Percentiles rank a stretch among this genome's conserved stretches.
These are phyloP conservation scores for Amiota mariae DNA, from an alignment of 2,888 invertebrate genomes.

Conservation along the genomic window DNA sequence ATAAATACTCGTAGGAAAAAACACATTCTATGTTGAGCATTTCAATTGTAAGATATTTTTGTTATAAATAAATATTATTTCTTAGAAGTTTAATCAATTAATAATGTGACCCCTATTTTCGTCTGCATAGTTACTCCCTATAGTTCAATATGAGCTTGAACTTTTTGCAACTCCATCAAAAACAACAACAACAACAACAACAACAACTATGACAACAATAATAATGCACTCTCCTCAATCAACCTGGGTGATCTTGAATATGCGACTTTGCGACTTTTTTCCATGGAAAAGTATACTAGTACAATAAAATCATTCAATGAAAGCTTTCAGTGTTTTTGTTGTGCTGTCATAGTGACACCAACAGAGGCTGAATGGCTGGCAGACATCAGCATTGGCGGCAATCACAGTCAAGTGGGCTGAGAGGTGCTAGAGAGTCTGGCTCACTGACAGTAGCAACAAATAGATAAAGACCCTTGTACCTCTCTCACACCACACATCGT, in stretches of 20 bases:
- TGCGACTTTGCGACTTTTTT: conserved; percentile 33
- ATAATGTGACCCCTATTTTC: conserved; percentile 64
- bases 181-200: too few species aligned
- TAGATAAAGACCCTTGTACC: too few species aligned
- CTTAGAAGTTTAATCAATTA: conserved; percentile 62
- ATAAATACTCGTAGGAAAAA: too few species aligned
- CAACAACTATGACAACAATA: too few species aligned
- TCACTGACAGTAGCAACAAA: not conserved
- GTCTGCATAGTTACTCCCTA: not conserved
- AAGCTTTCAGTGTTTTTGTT: conserved; percentile 64
- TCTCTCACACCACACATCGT: conserved; percentile 7
- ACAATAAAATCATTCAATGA: conserved; percentile 55
- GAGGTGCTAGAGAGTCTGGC: not conserved
- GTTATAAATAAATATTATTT: conserved; percentile 68
- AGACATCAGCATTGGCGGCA: conserved; percentile 22
- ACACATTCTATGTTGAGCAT: too few species aligned
- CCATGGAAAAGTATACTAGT: conserved; percentile 56
- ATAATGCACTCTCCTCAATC: conserved; percentile 44
- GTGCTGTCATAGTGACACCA: conserved; percentile 40
- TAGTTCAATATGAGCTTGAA: not conserved
- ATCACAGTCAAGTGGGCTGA: not conserved
- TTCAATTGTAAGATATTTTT: conserved; percentile 30
- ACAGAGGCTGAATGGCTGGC: conserved; percentile 13
- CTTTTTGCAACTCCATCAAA: too few species aligned
- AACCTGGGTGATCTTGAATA: conserved; percentile 58